Evolutionary conservation across 2,797 vertebrate species (phyloP), one percentile per base, ranked within the genome.

Genomic region (Sphaeramia orbicularis): DNA sequence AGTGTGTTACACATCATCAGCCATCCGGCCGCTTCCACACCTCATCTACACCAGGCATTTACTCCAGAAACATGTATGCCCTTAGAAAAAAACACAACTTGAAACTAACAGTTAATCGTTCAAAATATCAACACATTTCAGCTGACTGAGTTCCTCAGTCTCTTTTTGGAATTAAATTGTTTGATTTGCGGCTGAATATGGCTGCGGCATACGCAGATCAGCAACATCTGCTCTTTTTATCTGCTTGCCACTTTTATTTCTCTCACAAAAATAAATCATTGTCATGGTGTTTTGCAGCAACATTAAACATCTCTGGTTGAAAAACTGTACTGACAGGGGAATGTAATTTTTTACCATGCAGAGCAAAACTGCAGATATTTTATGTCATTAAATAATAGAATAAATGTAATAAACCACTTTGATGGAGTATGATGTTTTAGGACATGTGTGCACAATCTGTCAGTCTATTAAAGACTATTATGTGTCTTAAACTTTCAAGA

Each of bases 201-300:
- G 18, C 55, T 65, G 24, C 2, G 13, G 41, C 21, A 56, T 4
- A 18, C 8, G 74, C 54, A 51, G 54, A 78, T 24, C 70, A 60
- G 69, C 57, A 74, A 68, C 88, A 86, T 81, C 76, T 88, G 79
- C 42, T 78, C 71, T 62, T 65, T 27, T 85, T 77, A 57, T 85
- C 58, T 62, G 14, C 7, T 32, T 53, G 75, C 70, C 69, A 69
- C 78, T 69, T 71, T 64, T 42, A 71, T 78, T 79, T 76, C 61
- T 54, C 65, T 43, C 63, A 52, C 54, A 74, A 44, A 52, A 66
- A 44, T 21, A 54, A 66, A 74, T 65, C 41, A 66, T 53, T 43
- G 16, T 71, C 61, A 19, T 32, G 18, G 14, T 5, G 27, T 59
- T 66, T 61, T 27, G 30, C 4, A 16, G 58, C 54, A 55, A 37